Evolutionary conservation across 2,888 invertebrate genomes (phyloP).

Genomic region (Caenorhabditis sp.): DNA sequence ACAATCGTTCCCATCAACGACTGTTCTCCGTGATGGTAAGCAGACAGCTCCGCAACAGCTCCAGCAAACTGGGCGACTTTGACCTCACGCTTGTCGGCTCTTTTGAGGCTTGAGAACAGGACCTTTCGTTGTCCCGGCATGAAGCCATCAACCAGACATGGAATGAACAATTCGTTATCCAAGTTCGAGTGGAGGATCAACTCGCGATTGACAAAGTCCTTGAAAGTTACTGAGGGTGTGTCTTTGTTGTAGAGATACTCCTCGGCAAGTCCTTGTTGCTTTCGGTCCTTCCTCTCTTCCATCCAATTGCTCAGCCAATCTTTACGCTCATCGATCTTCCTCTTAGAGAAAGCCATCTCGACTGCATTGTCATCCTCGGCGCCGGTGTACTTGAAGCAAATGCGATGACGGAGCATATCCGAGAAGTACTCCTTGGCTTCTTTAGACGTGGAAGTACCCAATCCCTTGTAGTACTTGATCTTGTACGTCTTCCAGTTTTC

Average conservation of each 20-base stretch:
- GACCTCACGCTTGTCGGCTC: conserved; percentile 95
- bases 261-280: conserved; percentile 75
- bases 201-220: conserved; percentile 81
- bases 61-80: conserved; percentile 98
- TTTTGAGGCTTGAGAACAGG: conserved; percentile 90
- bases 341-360: conserved; percentile 94
- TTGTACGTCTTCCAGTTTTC: conserved; percentile 93
- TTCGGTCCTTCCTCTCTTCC: conserved; percentile 86
- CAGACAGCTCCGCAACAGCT: conserved; percentile 96
- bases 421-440: conserved; percentile 99
- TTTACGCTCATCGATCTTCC: conserved; percentile 95
- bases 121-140: conserved; percentile 97
- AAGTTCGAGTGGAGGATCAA: conserved; percentile 82
- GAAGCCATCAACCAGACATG: conserved; percentile 87
- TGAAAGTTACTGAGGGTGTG: conserved; percentile 77
- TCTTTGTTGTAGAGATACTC: conserved; percentile 82
- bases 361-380: conserved; percentile 94
- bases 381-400: conserved; percentile 88
- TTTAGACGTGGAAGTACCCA: conserved; percentile 94
- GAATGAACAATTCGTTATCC: conserved; percentile 88
- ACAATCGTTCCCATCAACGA: conserved; percentile 96
- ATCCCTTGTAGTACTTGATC: conserved; percentile 99
- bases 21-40: conserved; percentile 97
- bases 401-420: conserved; percentile 91
- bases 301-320: conserved; percentile 97